Evolutionary conservation across 2,888 invertebrate species (phyloP).

Genomic region (Amblyteles armatorius): DNA sequence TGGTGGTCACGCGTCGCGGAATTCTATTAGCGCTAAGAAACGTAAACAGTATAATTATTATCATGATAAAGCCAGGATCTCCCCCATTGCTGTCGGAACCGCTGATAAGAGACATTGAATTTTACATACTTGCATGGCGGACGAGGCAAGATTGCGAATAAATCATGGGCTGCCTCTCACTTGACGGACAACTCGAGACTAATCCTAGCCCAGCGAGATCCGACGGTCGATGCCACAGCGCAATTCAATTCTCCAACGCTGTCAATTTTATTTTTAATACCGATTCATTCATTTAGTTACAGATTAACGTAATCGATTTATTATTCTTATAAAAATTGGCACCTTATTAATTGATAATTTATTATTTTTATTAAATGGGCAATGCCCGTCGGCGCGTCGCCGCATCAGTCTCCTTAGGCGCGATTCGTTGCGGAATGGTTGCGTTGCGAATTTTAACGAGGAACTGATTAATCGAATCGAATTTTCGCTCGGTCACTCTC

Average conservation of each 20-base stretch:
- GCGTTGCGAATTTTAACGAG: conserved; percentile 40
- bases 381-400: neutral
- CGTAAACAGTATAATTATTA: conserved; percentile 40
- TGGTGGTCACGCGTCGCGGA: conserved; percentile 32
- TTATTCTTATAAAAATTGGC: neutral
- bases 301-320: neutral
- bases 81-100: conserved; percentile 29
- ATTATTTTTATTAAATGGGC: neutral
- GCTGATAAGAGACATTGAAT: conserved; percentile 40
- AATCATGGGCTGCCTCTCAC: conserved; percentile 13
- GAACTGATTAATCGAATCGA: conserved; percentile 21
- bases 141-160: conserved; percentile 11
- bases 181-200: conserved; percentile 7
- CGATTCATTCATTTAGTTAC: neutral
- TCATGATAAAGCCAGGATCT: conserved; percentile 23
- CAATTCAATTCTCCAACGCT: neutral
- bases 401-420: neutral
- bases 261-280: neutral
- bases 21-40: conserved; percentile 46
- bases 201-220: neutral
- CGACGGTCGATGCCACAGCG: neutral
- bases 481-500: neutral
- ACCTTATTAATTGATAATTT: neutral
- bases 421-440: conserved; percentile 15
- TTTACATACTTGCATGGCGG: conserved; percentile 29